Evolutionary conservation across 2,888 invertebrate genomes (phyloP).

Genomic region (Chrysolina americana): DNA sequence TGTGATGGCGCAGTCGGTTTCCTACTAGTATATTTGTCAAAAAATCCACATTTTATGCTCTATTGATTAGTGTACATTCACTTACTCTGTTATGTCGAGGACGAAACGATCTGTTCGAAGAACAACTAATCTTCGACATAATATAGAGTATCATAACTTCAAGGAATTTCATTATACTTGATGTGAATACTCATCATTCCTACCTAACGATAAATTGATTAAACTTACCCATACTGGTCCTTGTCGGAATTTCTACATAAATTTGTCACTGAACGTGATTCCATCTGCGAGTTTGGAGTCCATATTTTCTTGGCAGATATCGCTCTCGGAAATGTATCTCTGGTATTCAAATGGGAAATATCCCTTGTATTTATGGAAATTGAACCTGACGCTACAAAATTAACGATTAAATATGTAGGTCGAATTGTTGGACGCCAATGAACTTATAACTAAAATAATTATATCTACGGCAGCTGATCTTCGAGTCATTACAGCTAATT

Average conservation of each 20-base stretch:
- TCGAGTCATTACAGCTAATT: neutral
- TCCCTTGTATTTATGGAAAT: slow-evolving; percentile 66
- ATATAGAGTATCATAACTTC: neutral
- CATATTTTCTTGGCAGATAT: slow-evolving; percentile 61
- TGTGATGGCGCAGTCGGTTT: no score
- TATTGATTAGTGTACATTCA: no score
- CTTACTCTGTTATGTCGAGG: no score
- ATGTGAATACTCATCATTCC: neutral
- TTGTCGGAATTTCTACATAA: slow-evolving; percentile 46
- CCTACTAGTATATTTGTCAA: no score
- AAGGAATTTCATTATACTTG: slow-evolving; percentile 7
- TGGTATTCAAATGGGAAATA: slow-evolving; percentile 57
- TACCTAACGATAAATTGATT: neutral
- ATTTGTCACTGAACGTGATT: slow-evolving; percentile 62
- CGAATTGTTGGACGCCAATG: slow-evolving; percentile 7
- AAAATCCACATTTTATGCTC: no score
- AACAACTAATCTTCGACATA: neutral
- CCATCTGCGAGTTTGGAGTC: slow-evolving; percentile 57
- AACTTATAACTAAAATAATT: slow-evolving; percentile 7
- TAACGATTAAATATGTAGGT: slow-evolving; percentile 25
- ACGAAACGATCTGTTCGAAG: no score
- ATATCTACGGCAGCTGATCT: neutral
- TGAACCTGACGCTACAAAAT: slow-evolving; percentile 67
- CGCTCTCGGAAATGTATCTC: slow-evolving; percentile 65
- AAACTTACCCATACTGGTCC: slow-evolving; percentile 48